A percentile compares a stretch with the other conserved stretches of the same genome.
These are phyloP conservation scores for Bimastos eiseni DNA, from an alignment of 2,888 invertebrate genomes.

Conservation along the genomic window DNA sequence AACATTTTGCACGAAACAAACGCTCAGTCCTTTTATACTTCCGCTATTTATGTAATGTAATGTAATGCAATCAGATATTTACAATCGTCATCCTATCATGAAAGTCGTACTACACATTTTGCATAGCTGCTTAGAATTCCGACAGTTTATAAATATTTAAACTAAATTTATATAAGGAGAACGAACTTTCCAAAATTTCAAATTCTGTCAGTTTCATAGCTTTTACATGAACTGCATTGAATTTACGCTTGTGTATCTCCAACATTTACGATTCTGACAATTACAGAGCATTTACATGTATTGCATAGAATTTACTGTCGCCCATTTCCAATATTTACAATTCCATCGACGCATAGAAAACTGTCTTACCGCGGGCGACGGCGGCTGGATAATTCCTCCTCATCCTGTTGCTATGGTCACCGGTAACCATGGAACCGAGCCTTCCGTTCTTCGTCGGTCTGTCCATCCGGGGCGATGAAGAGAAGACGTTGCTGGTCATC, in stretches of 20 bases:
- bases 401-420: conserved; percentile 13
- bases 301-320: background rate
- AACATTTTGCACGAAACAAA: background rate
- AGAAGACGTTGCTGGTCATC: conserved; percentile 15
- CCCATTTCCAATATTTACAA: background rate
- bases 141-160: background rate
- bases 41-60: too few relatives aligned
- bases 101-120: background rate
- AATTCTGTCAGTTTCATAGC: too few relatives aligned
- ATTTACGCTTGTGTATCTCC: too few relatives aligned
- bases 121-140: background rate
- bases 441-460: background rate
- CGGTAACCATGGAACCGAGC: background rate
- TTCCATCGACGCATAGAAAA: background rate
- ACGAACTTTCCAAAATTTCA: background rate
- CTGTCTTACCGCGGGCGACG: background rate
- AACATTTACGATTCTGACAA: too few relatives aligned
- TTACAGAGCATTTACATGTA: background rate
- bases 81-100: background rate
- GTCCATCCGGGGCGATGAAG: conserved; percentile 6
- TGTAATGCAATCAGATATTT: too few relatives aligned
- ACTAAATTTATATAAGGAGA: background rate
- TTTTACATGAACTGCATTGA: too few relatives aligned
- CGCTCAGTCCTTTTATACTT: too few relatives aligned
- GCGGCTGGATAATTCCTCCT: conserved; percentile 2